Conservation (phyloP, 2,888 invertebrate species). For the Agriopis aurantiaria region DNA sequence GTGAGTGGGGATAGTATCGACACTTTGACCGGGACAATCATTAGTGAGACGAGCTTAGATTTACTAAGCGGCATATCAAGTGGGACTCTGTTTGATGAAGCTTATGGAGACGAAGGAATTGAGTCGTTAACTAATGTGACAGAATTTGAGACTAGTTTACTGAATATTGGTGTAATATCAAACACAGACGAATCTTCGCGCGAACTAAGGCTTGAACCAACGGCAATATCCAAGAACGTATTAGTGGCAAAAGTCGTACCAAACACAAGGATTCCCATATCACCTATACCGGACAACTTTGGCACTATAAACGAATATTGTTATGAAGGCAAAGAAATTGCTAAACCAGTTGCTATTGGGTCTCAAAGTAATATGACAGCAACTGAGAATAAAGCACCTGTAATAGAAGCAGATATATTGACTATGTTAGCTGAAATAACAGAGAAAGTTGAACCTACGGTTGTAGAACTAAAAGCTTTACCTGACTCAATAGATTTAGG, state of each 20-base stretch:
- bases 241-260: constrained; percentile 23
- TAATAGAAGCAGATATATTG: constrained; percentile 28
- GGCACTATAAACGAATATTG: background rate
- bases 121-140: constrained; percentile 3
- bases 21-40: constrained; percentile 15
- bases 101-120: constrained; percentile 5
- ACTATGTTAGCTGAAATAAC: constrained; percentile 26
- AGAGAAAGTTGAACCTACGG: constrained; percentile 28
- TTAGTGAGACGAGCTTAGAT: constrained; percentile 15
- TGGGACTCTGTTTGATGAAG: background rate
- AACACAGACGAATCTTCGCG: constrained; percentile 18
- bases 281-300: constrained; percentile 35
- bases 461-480: constrained; percentile 22
- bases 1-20: background rate
- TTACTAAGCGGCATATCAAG: constrained; percentile 4
- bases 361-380: constrained; percentile 25
- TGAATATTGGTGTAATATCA: constrained; percentile 17
- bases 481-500: constrained; percentile 11
- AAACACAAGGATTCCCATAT: constrained; percentile 40
- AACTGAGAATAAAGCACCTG: constrained; percentile 8
- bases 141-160: background rate
- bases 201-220: constrained; percentile 25
- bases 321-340: constrained; percentile 13
- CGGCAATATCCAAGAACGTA: constrained; percentile 17
- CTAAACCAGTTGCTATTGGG: constrained; percentile 25